These are phyloP conservation scores for Sinelater perroti DNA, from an alignment of 2,888 invertebrate genomes.

Conservation along the genomic window DNA sequence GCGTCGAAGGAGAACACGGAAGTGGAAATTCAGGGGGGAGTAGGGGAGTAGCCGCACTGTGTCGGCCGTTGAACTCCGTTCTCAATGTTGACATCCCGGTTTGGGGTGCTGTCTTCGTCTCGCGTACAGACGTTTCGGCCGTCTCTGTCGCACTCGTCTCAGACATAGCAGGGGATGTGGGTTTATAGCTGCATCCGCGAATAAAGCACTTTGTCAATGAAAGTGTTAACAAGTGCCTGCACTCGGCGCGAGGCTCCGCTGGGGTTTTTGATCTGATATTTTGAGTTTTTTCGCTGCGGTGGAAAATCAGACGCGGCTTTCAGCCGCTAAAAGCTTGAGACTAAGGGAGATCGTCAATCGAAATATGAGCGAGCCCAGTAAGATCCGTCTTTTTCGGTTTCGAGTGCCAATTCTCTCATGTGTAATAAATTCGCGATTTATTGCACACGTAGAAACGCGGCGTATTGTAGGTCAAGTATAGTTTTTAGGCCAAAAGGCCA, in stretches of 20 bases:
- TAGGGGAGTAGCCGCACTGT: constrained; percentile 56
- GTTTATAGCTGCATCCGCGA: constrained; percentile 11
- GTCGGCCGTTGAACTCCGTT: constrained; percentile 58
- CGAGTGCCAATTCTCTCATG: too few species aligned
- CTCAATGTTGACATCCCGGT: constrained; percentile 59
- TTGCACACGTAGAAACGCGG: constrained; percentile 30
- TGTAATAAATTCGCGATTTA: constrained; percentile 24
- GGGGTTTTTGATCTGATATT: neutral
- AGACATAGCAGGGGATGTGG: constrained; percentile 33
- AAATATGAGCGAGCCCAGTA: too few species aligned
- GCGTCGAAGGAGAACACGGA: constrained; percentile 33
- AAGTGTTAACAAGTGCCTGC: constrained; percentile 30
- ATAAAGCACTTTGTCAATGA: constrained; percentile 29
- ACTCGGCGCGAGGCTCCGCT: neutral
- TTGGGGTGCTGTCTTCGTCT: constrained; percentile 43
- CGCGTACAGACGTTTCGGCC: constrained; percentile 5
- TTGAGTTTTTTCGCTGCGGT: neutral
- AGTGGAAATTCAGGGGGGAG: constrained; percentile 39
- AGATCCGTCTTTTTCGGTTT: neutral
- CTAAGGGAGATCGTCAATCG: too few species aligned
- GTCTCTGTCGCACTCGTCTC: constrained; percentile 32
- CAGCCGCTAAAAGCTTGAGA: too few species aligned
- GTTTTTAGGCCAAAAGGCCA: constrained; percentile 59
- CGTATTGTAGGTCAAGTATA: constrained; percentile 45
- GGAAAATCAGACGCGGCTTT: neutral